Evolutionary conservation across 1,140 invertebrate species (phyloP).

Genomic region (Hycleus cichorii): DNA sequence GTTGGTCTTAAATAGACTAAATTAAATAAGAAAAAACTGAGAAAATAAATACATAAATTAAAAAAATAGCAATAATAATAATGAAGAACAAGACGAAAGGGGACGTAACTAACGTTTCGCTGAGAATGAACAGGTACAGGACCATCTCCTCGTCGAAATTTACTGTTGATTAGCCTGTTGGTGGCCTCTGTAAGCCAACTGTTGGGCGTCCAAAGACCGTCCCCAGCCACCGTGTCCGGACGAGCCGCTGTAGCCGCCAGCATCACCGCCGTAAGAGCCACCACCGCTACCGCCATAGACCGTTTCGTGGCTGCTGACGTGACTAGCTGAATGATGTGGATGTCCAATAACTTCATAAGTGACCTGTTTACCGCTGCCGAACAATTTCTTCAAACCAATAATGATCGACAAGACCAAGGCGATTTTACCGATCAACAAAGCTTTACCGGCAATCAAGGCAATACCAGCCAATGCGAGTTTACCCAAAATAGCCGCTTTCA

Average conservation of each 20-base stretch:
- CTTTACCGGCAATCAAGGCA: slow-evolving; percentile 76
- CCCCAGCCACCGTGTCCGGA: slow-evolving; percentile 64
- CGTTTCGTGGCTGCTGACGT: slow-evolving; percentile 57
- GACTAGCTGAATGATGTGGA: slow-evolving; percentile 65
- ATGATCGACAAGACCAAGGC: slow-evolving; percentile 73
- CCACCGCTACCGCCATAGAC: slow-evolving; percentile 46
- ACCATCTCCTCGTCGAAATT: slow-evolving; percentile 17
- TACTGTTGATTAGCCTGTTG: slow-evolving; percentile 38
- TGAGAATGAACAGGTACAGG: slow-evolving; percentile 40
- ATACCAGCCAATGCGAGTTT: slow-evolving; percentile 70
- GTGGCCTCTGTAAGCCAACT: slow-evolving; percentile 67
- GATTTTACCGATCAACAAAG: slow-evolving; percentile 73
- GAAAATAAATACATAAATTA: slow-evolving; percentile 26
- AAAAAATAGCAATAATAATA: slow-evolving; percentile 12
- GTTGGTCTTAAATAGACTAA: slow-evolving; percentile 19
- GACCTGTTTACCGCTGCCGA: slow-evolving; percentile 66
- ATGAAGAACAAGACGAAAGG: background rate
- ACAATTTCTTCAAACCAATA: slow-evolving; percentile 72
- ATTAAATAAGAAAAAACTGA: slow-evolving; percentile 12
- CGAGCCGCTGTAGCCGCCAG: slow-evolving; percentile 47
- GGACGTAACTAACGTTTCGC: slow-evolving; percentile 21
- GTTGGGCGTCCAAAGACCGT: slow-evolving; percentile 61
- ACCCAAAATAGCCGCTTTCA: slow-evolving; percentile 70
- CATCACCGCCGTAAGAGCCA: slow-evolving; percentile 46
- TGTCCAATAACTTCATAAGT: slow-evolving; percentile 78